Percentiles rank a stretch among this genome's conserved stretches.
Conservation (phyloP, 2,113 vertebrate genomes). For the Alouatta palliata region DNA sequence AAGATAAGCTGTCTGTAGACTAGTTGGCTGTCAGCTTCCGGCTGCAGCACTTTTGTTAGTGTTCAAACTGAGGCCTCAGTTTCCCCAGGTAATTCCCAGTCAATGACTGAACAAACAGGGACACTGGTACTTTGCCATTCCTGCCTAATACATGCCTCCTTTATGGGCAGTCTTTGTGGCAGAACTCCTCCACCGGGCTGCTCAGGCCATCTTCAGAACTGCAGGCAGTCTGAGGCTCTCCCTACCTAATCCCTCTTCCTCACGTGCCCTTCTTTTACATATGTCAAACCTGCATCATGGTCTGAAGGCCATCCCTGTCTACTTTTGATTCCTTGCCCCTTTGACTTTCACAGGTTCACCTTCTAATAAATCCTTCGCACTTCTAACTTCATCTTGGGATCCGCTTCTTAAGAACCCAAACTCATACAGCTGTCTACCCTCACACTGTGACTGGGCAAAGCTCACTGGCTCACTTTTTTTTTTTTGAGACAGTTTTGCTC, state of each 20-base stretch:
- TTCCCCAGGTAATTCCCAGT: neutral
- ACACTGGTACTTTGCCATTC: neutral
- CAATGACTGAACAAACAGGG: neutral
- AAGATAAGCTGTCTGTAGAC: neutral
- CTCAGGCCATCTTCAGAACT: neutral
- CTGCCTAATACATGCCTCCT: neutral
- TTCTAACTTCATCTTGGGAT: neutral
- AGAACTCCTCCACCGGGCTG: neutral
- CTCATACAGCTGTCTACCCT: neutral
- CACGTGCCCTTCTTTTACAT: neutral
- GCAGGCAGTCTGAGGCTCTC: neutral
- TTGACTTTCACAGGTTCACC: neutral
- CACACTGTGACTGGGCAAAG: neutral
- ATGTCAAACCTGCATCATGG: neutral
- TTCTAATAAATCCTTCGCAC: neutral
- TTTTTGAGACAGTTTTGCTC: too few relatives aligned
- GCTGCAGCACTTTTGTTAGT: neutral
- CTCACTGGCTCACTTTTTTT: neutral
- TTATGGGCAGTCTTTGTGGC: neutral
- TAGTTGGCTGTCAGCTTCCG: neutral
- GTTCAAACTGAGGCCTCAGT: neutral
- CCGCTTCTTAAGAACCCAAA: neutral
- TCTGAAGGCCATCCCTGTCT: neutral
- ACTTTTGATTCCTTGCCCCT: neutral
- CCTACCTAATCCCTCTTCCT: neutral